Percentiles rank a stretch among this genome's conserved stretches.
phyloP scores from a whole-genome alignment of 2,113 vertebrate species.

The Chascanopsetta lugubris region DNA sequence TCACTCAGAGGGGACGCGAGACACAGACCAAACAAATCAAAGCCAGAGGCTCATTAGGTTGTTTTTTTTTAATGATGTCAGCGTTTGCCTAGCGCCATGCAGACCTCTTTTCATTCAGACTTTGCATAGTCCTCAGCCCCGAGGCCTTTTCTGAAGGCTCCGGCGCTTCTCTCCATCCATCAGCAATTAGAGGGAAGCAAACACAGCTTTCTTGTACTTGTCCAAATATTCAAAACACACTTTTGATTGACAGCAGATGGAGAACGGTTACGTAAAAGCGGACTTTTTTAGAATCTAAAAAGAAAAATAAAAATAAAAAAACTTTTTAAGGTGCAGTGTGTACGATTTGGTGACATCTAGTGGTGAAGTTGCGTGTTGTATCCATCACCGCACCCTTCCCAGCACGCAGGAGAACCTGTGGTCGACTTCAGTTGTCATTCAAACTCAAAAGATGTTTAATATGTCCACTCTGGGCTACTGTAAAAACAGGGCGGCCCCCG shows the following conservation, averaged over 20 bases:
- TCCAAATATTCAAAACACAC: slow-evolving; percentile 1
- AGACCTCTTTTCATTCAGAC: slow-evolving; percentile 43
- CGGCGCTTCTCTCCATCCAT: slow-evolving; percentile 19
- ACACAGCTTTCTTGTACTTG: slow-evolving; percentile 14
- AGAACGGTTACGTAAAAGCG: not conserved
- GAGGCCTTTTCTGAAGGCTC: slow-evolving; percentile 33
- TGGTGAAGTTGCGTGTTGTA: no score
- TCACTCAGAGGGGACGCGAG: slow-evolving; percentile 31
- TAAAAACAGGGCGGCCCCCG: no score
- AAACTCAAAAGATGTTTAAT: no score
- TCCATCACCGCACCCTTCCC: no score
- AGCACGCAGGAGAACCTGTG: no score
- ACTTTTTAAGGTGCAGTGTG: no score
- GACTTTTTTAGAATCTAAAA: not conserved
- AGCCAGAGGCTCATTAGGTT: slow-evolving; percentile 55
- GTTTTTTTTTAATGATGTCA: slow-evolving; percentile 62
- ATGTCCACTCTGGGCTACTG: no score
- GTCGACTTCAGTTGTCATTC: no score
- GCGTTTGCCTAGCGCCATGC: slow-evolving; percentile 50
- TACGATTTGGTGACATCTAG: no score
- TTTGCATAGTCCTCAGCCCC: slow-evolving; percentile 40
- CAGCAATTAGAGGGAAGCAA: slow-evolving; percentile 39
- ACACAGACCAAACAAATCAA: slow-evolving; percentile 56
- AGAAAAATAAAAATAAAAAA: no score
- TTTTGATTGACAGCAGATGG: slow-evolving; percentile 9